Conservation (phyloP, 2,113 vertebrate species). For the Verasper variegatus region DNA sequence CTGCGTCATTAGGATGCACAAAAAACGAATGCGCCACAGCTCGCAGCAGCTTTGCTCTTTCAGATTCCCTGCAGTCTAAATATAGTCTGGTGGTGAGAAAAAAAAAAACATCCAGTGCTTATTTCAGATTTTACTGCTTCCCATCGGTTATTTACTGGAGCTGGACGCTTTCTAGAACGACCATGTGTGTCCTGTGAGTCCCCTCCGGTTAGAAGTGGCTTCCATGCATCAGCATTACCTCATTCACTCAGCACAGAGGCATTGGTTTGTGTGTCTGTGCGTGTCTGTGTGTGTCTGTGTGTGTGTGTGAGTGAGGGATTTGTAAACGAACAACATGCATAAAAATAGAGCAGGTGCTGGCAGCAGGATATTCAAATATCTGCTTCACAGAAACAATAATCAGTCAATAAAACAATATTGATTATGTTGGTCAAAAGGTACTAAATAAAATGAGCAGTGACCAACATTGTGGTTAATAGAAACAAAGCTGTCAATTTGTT, state of each 20-base stretch:
- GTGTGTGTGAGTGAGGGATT: constrained; percentile 39
- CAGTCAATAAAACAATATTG: background rate
- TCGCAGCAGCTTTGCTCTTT: constrained; percentile 48
- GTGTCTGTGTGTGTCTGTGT: constrained; percentile 42
- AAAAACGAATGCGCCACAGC: constrained; percentile 51
- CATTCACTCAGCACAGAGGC: constrained; percentile 66
- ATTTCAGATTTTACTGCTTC: constrained; percentile 29
- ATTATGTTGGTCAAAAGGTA: too few relatives aligned
- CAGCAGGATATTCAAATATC: background rate
- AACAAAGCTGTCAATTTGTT: too few relatives aligned
- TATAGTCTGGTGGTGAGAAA: constrained; percentile 29
- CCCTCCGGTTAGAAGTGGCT: constrained; percentile 57
- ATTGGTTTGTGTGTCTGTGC: constrained; percentile 48
- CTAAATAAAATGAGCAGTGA: too few relatives aligned
- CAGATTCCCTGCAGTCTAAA: constrained; percentile 56
- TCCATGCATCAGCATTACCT: constrained; percentile 77
- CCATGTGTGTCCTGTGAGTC: constrained; percentile 51
- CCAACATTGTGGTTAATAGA: too few relatives aligned
- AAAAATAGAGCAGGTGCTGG: background rate
- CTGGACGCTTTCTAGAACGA: constrained; percentile 17
- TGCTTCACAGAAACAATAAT: background rate
- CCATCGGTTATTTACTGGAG: background rate
- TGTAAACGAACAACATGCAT: constrained; percentile 29
- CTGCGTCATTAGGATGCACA: constrained; percentile 60
- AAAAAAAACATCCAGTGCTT: background rate